These are phyloP conservation scores for Bubo blakistoni DNA, from an alignment of 2,113 vertebrate genomes.

Conservation along the genomic window DNA sequence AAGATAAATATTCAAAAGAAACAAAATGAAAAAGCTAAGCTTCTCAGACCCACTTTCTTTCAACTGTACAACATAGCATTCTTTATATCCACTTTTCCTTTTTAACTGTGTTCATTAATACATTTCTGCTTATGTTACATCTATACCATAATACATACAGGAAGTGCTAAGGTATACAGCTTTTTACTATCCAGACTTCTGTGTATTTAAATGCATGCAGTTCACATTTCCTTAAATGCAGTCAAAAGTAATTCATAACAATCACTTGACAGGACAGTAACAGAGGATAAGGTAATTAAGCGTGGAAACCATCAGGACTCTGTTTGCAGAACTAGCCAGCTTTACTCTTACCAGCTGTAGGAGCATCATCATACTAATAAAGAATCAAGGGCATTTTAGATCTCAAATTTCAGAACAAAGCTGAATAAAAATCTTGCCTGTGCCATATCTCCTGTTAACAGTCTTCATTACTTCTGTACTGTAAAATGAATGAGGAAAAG, in stretches of 20 bases:
- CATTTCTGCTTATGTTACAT: background rate
- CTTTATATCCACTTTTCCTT: background rate
- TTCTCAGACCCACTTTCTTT: background rate
- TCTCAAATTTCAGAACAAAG: background rate
- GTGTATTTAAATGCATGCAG: background rate
- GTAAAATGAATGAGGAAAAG: background rate
- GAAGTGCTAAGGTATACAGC: background rate
- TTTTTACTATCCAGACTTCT: background rate
- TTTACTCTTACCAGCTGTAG: background rate
- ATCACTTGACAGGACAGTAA: background rate
- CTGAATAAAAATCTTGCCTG: background rate
- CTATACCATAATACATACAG: background rate
- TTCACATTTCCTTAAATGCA: background rate
- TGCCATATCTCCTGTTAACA: background rate
- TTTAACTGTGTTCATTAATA: background rate
- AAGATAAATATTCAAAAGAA: background rate
- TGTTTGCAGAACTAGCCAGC: background rate
- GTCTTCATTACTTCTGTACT: background rate
- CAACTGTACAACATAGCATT: background rate
- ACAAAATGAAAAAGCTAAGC: background rate
- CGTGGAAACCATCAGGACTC: background rate
- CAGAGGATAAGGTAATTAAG: background rate
- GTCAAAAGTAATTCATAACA: background rate
- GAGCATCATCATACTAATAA: background rate
- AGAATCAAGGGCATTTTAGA: background rate